These are phyloP conservation scores for Apeira syringaria DNA, from an alignment of 2,888 invertebrate genomes.

Conservation along the genomic window DNA sequence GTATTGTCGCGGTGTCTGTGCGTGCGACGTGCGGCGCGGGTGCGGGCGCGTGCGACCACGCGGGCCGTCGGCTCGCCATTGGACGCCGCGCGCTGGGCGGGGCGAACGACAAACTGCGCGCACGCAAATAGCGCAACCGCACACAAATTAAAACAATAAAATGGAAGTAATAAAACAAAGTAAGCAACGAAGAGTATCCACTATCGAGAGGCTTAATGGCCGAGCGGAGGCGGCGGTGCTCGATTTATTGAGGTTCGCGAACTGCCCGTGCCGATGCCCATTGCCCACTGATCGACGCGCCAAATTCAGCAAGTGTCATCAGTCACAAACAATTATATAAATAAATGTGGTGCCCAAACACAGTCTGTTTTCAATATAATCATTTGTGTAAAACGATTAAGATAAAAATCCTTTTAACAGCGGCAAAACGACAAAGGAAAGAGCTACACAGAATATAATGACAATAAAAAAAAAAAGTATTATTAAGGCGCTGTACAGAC, in stretches of 20 bases:
- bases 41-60: conserved; percentile 48
- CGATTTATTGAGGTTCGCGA: conserved; percentile 65
- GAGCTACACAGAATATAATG: no score
- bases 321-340: conserved; percentile 20
- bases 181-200: conserved; percentile 71
- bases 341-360: conserved; percentile 1
- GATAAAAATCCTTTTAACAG: no score
- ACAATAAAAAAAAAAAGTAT: no score
- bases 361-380: no score
- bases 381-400: no score
- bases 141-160: conserved; percentile 84
- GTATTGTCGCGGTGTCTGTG: conserved; percentile 69
- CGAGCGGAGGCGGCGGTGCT: conserved; percentile 67
- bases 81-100: conserved; percentile 68
- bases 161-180: conserved; percentile 81
- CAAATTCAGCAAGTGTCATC: conserved; percentile 38
- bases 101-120: conserved; percentile 77
- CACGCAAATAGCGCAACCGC: conserved; percentile 82
- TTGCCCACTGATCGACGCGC: conserved; percentile 36
- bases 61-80: conserved; percentile 60
- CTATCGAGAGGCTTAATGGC: conserved; percentile 78
- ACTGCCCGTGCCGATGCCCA: conserved; percentile 18
- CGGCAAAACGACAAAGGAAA: no score
- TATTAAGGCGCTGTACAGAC: no score
- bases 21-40: conserved; percentile 43